Evolutionary conservation across 2,113 vertebrate genomes (phyloP).

Genomic region (Phocoena sinus): DNA sequence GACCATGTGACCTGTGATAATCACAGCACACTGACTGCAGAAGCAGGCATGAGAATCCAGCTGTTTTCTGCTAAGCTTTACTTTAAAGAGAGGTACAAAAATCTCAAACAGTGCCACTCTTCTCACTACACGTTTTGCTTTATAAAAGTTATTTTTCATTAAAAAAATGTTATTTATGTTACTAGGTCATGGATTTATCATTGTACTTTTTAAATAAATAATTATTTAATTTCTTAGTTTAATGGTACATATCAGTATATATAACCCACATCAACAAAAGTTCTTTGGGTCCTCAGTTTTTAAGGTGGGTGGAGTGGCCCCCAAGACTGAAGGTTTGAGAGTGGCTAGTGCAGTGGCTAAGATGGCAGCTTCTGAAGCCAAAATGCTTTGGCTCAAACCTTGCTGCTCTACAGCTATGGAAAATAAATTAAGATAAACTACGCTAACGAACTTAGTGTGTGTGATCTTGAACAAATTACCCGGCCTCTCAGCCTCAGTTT

Average conservation of each 20-base stretch:
- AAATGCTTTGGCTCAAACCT: not conserved
- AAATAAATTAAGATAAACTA: not conserved
- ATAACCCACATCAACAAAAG: not conserved
- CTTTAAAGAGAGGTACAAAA: not conserved
- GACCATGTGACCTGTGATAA: not conserved
- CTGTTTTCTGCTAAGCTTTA: not conserved
- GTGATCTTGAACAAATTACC: not conserved
- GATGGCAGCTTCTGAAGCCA: not conserved
- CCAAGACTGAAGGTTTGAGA: not conserved
- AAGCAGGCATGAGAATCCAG: not conserved
- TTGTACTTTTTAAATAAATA: not conserved
- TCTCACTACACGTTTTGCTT: not conserved
- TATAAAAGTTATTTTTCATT: not conserved
- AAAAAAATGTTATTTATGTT: not conserved
- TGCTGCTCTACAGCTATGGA: not conserved
- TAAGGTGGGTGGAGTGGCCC: not conserved
- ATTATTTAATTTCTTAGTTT: not conserved
- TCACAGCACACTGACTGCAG: not conserved
- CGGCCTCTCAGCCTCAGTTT: not conserved
- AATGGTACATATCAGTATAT: not conserved
- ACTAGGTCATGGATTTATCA: not conserved
- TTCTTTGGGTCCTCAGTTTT: not conserved
- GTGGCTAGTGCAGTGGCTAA: not conserved
- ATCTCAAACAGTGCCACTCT: not conserved
- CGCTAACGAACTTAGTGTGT: not conserved